A percentile compares a stretch with the other conserved stretches of the same genome.
Evolutionary conservation across 2,113 vertebrate species (phyloP).

Genomic region (Toxotes chatareus): DNA sequence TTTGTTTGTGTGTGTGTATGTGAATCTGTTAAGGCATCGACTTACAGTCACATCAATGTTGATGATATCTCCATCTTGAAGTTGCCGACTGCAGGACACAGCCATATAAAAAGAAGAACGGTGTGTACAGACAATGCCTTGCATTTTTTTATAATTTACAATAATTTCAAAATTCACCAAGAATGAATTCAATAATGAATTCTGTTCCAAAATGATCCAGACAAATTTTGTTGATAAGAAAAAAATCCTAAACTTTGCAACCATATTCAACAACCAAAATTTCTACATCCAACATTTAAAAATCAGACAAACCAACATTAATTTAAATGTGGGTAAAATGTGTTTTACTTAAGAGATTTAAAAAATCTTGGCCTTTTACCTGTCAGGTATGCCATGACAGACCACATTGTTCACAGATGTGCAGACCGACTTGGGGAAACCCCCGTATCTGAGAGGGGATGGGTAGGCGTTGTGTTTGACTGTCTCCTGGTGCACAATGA

Average conservation of each 20-base stretch:
- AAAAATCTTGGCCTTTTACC: conserved; percentile 82
- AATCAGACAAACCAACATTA: too few species aligned
- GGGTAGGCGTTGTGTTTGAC: conserved; percentile 95
- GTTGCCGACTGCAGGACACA: conserved; percentile 88
- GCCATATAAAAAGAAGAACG: not conserved
- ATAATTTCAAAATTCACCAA: too few species aligned
- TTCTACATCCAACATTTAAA: too few species aligned
- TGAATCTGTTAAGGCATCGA: not conserved
- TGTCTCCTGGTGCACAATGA: conserved; percentile 94
- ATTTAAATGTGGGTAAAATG: too few species aligned
- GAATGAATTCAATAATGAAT: not conserved
- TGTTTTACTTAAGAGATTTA: not conserved
- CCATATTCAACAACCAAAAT: too few species aligned
- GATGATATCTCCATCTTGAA: conserved; percentile 97
- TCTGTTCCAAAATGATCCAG: too few species aligned
- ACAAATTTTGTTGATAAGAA: too few species aligned
- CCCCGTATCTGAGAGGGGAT: conserved; percentile 94
- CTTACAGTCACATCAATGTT: conserved; percentile 99
- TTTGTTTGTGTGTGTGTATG: not conserved
- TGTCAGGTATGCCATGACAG: conserved; percentile 99
- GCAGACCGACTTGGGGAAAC: conserved; percentile 98
- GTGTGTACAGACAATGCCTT: not conserved
- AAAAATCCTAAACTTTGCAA: too few species aligned
- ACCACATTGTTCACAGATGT: conserved; percentile 99
- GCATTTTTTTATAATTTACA: not conserved